Evolutionary conservation across 2,888 invertebrate genomes (phyloP).

Genomic region (Prosopocoilus inquinatus): DNA sequence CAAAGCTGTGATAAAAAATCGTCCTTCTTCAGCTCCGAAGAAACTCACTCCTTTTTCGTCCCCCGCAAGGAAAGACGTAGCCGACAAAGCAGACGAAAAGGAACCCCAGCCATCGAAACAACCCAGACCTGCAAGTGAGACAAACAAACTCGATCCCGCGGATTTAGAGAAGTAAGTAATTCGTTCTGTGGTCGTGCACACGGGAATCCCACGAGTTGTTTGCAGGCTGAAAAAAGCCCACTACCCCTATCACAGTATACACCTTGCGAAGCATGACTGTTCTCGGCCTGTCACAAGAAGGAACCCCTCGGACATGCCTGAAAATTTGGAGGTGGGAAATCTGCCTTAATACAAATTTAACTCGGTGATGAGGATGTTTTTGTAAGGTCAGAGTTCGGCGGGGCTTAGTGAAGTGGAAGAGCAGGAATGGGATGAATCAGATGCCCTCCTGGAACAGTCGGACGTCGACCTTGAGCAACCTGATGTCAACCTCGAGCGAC

Average conservation of each 20-base stretch:
- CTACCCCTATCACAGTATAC: constrained; percentile 11
- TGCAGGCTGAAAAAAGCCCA: constrained; percentile 10
- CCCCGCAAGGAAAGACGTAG: not conserved
- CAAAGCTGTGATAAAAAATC: constrained; percentile 43
- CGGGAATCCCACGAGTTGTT: not conserved
- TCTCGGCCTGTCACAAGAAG: constrained; percentile 26
- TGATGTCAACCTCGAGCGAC: no score
- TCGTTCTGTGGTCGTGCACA: no score
- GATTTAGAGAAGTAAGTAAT: no score
- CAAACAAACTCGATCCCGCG: no score
- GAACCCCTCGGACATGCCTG: constrained; percentile 21
- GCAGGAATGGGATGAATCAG: no score
- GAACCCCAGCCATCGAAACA: no score
- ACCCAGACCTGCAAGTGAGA: no score
- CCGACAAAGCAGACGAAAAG: constrained; percentile 11
- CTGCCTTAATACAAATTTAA: constrained; percentile 2
- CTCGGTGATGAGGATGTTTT: constrained; percentile 7
- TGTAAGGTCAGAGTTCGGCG: constrained; percentile 19
- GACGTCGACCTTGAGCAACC: no score
- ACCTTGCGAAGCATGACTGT: constrained; percentile 7
- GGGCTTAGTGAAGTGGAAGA: not conserved
- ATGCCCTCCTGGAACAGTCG: no score
- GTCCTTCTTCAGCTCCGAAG: not conserved
- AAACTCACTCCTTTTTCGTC: not conserved
- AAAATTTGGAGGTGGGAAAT: constrained; percentile 8